Evolutionary conservation across 2,797 vertebrate species (phyloP), one percentile per base, ranked within the genome.

Genomic region (Semaprochilodus insignis): DNA sequence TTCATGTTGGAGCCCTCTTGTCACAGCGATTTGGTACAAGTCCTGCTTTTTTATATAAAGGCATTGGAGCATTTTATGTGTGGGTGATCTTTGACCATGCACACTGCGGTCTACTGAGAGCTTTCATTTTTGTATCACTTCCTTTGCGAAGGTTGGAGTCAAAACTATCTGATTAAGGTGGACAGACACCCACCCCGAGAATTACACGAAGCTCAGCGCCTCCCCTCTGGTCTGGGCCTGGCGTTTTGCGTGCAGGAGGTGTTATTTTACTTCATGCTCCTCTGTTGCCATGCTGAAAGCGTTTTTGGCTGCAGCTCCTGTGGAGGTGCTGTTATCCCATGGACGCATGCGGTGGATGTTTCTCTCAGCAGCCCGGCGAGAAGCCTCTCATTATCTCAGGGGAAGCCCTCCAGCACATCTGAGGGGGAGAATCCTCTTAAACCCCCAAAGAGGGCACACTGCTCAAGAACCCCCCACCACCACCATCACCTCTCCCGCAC

Each of bases 311-410:
- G 69, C 66, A 67, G 77, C 71, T 81, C 84, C 80, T 79, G 73
- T 82, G 83, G 83, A 81, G 88, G 83, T 86, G 78, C 78, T 86
- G 85, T 86, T 85, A 89, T 89, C 77, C 79, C 59, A 57, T 76
- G 87, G 87, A 86, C 79, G 74, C 78, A 81, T 86, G 85, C 57
- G 19, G 88, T 85, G 74, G 81, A 86, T 89, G 88, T 86, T 87
- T 87, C 84, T 86, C 54, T 81, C 74, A 77, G 76, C 34, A 48
- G 76, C 86, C 83, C 81, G 74, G 83, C 74, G 69, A 85, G 83
- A 86, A 86, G 54, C 62, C 84, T 71, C 75, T 87, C 81, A 82
- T 89, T 87, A 85, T 89, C 86, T 88, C 88, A 89, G 86, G 88
- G 88, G 88, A 87, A 87, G 85, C 81, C 88, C 85, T 85, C 71